Percentiles rank a stretch among this genome's conserved stretches.
These are phyloP conservation scores for Penaeus japonicus DNA, from an alignment of 1,140 invertebrate genomes.

Conservation along the genomic window DNA sequence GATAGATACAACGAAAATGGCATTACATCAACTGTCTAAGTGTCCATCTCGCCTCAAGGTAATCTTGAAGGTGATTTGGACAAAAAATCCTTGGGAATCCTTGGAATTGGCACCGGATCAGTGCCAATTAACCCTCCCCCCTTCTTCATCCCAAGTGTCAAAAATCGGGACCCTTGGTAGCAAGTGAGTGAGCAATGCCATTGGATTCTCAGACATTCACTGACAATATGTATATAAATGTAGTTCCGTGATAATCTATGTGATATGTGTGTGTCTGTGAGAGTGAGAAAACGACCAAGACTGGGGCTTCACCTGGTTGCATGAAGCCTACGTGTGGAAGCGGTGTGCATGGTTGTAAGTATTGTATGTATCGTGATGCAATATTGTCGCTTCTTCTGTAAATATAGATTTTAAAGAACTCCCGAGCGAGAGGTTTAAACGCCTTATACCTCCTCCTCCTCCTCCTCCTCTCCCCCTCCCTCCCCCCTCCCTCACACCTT, in stretches of 20 bases:
- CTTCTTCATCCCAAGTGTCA: slow-evolving; percentile 25
- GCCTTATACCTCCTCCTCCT: neutral
- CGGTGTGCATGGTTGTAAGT: neutral
- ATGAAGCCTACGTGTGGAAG: too few species aligned
- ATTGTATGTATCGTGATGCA: slow-evolving; percentile 4
- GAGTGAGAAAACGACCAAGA: neutral
- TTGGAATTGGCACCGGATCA: too few species aligned
- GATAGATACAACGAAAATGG: slow-evolving; percentile 41
- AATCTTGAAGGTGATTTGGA: neutral
- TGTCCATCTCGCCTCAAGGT: slow-evolving; percentile 11
- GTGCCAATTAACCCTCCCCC: slow-evolving; percentile 31
- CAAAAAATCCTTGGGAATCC: too few species aligned
- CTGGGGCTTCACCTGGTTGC: too few species aligned
- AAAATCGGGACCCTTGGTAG: slow-evolving; percentile 13
- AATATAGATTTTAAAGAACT: neutral
- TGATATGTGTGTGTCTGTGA: slow-evolving; percentile 40
- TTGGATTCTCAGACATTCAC: slow-evolving; percentile 14
- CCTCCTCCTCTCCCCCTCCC: neutral
- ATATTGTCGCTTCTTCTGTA: neutral
- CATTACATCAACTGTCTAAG: slow-evolving; percentile 10
- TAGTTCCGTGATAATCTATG: slow-evolving; percentile 49
- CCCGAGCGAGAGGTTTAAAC: neutral
- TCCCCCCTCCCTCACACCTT: neutral
- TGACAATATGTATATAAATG: slow-evolving; percentile 41
- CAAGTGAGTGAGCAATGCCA: slow-evolving; percentile 27